Percentiles rank a stretch among this genome's conserved stretches.
phyloP scores from a whole-genome alignment of 2,797 vertebrate species.

The Emys orbicularis region DNA sequence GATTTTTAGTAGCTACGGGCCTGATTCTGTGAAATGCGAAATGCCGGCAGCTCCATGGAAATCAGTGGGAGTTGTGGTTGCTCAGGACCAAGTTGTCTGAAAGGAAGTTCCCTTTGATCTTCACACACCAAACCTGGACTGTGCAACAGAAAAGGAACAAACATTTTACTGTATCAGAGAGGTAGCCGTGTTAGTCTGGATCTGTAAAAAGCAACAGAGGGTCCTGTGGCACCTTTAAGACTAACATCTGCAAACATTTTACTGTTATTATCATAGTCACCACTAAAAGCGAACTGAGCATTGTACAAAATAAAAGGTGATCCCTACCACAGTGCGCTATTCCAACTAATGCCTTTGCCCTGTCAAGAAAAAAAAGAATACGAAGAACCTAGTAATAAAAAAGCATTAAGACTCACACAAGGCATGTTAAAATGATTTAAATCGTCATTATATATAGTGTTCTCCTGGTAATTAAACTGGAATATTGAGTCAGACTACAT shows the following conservation, averaged over 20 bases:
- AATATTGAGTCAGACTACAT: constrained; percentile 80
- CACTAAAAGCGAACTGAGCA: background rate
- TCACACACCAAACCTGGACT: background rate
- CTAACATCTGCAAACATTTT: background rate
- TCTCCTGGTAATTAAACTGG: constrained; percentile 85
- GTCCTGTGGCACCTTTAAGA: too few species aligned
- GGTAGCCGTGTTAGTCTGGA: too few species aligned
- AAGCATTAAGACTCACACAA: constrained; percentile 47
- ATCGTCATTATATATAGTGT: constrained; percentile 84
- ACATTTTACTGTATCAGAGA: background rate
- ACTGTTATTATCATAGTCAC: background rate
- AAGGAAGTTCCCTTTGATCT: background rate
- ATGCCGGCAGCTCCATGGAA: background rate
- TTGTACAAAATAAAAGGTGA: background rate
- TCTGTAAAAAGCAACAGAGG: too few species aligned
- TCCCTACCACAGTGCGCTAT: accelerated
- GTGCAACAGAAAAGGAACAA: background rate
- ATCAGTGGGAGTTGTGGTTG: background rate
- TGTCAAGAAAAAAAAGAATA: constrained; percentile 9
- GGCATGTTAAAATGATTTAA: constrained; percentile 87
- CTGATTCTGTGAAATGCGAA: background rate
- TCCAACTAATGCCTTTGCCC: background rate
- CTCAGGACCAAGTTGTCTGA: background rate
- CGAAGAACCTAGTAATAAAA: constrained; percentile 30
- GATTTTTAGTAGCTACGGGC: background rate